Evolutionary conservation across 1,140 invertebrate species (phyloP), one percentile per base, ranked within the genome.

Genomic region (Tetragnatha versicolor): DNA sequence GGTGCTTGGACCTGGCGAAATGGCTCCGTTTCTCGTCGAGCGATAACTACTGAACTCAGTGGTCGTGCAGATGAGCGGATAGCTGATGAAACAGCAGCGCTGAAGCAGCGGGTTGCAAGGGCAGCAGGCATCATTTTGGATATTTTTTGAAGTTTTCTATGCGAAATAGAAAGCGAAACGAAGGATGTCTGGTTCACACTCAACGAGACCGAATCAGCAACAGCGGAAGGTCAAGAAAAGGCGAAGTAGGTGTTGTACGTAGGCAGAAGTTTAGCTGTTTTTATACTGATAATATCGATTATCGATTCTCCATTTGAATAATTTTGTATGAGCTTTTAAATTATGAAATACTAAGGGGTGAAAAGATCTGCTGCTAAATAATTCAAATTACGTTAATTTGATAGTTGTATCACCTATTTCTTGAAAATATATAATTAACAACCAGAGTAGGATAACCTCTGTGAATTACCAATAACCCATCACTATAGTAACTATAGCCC

Each of bases 181-280:
- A 20, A 14, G 6, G 4, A 51, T 49, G 22, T 53, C n/a, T 42
- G 35, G n/a, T 35, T 49, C 27, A 73, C 25, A 3, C n/a, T 47
- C 25, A 33, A 37, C 49, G 12, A 55, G 12, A 60, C 17, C 20
- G 2, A 53, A 45, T 55, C 27, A 37, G 7, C 42, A 25, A 51
- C 10, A 47, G 45, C 42, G 12, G 47, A 65, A 70, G 73, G 73
- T 77, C 73, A 77, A 65, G 72, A 75, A 61, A 73, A 75, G 73
- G 73, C 73, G 35, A 77, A 77, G 73, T 77, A 77, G 73, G 61
- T 77, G 73, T 66, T n/a, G 31, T 75, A 61, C 45, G 22, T 22
- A 25, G 14, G 29, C 45, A 63, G 0, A 39, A 29, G 45, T 65
- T 35, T 42, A 77, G 61, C 20, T 51, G 73, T 77, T 51, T n/a